A percentile compares a stretch with the other conserved stretches of the same genome.
phyloP scores from a whole-genome alignment of 2,113 vertebrate species.

The Lepisosteus osseus region DNA sequence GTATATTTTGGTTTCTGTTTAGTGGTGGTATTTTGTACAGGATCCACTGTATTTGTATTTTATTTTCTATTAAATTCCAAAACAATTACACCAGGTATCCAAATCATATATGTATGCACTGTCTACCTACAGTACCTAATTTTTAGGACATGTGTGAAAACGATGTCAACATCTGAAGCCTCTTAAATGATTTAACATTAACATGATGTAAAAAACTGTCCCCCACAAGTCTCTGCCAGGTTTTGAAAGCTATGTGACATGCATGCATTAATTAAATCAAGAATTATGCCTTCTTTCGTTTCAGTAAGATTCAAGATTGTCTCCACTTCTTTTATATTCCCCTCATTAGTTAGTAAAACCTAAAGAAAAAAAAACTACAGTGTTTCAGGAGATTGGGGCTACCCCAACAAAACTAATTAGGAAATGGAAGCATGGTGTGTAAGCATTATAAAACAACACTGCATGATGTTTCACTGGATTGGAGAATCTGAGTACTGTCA shows the following conservation, averaged over 20 bases:
- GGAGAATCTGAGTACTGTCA: too few relatives aligned
- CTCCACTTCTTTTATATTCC: background rate
- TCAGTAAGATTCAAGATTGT: slow-evolving; percentile 25
- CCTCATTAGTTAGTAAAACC: background rate
- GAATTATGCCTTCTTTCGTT: slow-evolving; percentile 6
- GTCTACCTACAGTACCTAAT: too few relatives aligned
- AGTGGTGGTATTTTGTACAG: slow-evolving; percentile 24
- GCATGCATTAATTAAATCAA: slow-evolving; percentile 29
- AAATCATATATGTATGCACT: too few relatives aligned
- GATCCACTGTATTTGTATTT: slow-evolving; percentile 37
- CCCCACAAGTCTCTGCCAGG: slow-evolving; percentile 23
- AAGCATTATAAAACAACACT: background rate
- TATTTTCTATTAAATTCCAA: slow-evolving; percentile 32
- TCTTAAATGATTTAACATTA: too few relatives aligned
- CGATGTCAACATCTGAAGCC: too few relatives aligned
- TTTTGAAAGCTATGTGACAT: slow-evolving; percentile 27
- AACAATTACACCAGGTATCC: background rate
- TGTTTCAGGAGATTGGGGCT: background rate
- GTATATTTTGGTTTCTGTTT: slow-evolving; percentile 13
- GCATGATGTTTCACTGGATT: background rate
- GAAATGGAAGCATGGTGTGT: background rate
- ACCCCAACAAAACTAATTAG: background rate
- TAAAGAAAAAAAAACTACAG: background rate
- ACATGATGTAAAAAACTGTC: too few relatives aligned
- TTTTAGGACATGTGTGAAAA: too few relatives aligned